Percentiles rank a stretch among this genome's conserved stretches.
Conservation (phyloP, 2,797 vertebrate species). For the Sylvilagus floridanus region DNA sequence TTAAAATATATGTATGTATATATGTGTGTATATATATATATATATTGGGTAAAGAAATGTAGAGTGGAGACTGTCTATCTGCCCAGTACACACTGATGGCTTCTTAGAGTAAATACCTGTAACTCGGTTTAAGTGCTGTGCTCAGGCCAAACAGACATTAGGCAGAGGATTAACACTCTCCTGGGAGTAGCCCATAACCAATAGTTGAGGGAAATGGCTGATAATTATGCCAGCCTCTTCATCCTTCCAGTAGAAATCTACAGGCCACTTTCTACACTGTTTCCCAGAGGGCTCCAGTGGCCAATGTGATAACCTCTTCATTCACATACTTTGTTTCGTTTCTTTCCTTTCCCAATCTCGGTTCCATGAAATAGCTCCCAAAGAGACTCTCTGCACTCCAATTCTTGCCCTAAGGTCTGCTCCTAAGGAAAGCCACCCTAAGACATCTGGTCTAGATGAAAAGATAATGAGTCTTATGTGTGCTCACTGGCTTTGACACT, state of each 20-base stretch:
- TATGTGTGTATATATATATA: too few relatives aligned
- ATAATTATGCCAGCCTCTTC: neutral
- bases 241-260: neutral
- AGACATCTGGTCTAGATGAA: neutral
- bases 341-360: neutral
- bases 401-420: neutral
- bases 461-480: neutral
- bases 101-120: neutral
- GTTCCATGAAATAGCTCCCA: neutral
- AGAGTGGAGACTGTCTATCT: neutral
- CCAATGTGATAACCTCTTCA: neutral
- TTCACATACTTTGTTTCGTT: neutral
- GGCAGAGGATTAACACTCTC: neutral
- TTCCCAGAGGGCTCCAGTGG: neutral
- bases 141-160: neutral
- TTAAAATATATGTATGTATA: too few relatives aligned
- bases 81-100: neutral
- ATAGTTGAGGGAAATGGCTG: neutral
- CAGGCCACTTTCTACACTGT: neutral
- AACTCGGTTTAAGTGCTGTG: neutral
- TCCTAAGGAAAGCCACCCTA: neutral
- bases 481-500: neutral
- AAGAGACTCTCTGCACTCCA: neutral
- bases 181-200: neutral
- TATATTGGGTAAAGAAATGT: neutral